A percentile compares a stretch with the other conserved stretches of the same genome.
Evolutionary conservation across 2,888 invertebrate species (phyloP).

Genomic region (Rugalucina vietnamica): DNA sequence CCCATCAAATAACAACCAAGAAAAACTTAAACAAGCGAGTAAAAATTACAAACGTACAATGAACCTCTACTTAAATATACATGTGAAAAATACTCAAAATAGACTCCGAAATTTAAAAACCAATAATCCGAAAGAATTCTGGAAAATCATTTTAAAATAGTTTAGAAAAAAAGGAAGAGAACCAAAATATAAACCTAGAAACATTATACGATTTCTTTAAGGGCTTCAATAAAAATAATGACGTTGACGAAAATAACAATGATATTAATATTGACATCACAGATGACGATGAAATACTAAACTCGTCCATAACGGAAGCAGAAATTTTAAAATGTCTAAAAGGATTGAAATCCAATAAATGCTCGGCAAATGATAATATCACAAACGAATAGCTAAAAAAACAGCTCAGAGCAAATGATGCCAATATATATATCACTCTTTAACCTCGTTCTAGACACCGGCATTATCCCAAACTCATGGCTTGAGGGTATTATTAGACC

Average conservation of each 20-base stretch:
- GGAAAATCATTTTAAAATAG: background rate
- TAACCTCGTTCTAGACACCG: background rate
- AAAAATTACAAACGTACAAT: background rate
- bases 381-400: background rate
- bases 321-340: background rate
- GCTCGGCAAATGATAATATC: background rate
- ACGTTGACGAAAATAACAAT: background rate
- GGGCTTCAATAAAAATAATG: background rate
- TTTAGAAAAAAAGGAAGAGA: background rate
- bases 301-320: background rate
- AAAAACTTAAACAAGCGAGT: background rate
- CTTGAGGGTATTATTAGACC: background rate
- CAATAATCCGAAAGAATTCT: background rate
- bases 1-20: background rate
- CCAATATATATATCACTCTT: background rate
- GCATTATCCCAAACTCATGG: background rate
- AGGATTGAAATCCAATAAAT: background rate
- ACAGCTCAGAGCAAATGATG: background rate
- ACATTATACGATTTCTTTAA: no score
- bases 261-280: background rate
- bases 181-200: background rate
- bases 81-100: background rate
- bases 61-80: background rate
- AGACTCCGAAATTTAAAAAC: background rate
- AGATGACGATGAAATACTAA: background rate